Evolutionary conservation across 2,797 vertebrate species (phyloP).

Genomic region (Acanthiza pusilla): DNA sequence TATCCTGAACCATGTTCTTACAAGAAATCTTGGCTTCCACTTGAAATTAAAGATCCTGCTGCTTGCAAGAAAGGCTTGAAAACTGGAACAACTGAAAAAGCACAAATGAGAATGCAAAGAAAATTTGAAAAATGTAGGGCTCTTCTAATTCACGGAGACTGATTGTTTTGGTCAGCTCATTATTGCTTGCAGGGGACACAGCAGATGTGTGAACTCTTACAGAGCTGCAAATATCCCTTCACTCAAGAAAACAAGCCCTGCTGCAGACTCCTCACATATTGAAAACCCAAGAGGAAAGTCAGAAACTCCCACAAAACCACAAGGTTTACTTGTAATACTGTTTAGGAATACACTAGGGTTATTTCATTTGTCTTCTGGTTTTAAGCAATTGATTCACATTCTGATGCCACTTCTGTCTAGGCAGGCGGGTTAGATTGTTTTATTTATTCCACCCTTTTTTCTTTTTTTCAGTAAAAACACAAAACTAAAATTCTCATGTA

Average conservation of each 20-base stretch:
- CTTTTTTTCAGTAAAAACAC: background rate
- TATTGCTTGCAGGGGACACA: background rate
- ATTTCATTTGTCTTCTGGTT: background rate
- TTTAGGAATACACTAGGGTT: background rate
- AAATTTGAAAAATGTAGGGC: background rate
- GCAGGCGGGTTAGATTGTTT: background rate
- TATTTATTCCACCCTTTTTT: background rate
- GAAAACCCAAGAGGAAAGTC: background rate
- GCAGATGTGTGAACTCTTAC: background rate
- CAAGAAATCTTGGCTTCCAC: background rate
- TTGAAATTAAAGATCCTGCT: background rate
- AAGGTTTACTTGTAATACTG: background rate
- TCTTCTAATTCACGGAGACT: background rate
- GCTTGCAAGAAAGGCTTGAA: background rate
- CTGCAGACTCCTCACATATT: background rate
- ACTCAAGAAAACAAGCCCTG: background rate
- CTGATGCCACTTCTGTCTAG: background rate
- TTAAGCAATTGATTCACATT: background rate
- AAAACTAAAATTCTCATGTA: background rate
- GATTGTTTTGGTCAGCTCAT: background rate
- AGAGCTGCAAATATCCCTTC: background rate
- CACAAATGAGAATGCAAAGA: background rate
- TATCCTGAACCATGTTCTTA: background rate
- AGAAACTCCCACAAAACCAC: background rate
- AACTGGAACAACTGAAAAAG: background rate